phyloP scores from a whole-genome alignment of 2,113 vertebrate genomes.

The Chamaetylas fuelleborni region DNA sequence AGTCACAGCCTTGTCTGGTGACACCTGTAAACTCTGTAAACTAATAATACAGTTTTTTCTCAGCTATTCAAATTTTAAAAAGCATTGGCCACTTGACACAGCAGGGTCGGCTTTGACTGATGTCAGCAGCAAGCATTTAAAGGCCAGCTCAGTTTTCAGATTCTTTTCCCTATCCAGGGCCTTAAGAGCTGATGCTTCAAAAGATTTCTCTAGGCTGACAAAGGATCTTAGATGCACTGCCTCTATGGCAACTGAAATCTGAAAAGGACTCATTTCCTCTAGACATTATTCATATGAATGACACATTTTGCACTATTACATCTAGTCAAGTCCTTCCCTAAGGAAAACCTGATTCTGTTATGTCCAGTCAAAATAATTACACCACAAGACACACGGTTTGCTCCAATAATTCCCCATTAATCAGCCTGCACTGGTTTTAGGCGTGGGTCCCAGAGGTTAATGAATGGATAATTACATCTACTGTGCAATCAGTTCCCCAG shows the following conservation, averaged over 20 bases:
- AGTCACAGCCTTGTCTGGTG: neutral
- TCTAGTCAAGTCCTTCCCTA: slow-evolving; percentile 58
- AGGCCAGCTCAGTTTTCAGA: neutral
- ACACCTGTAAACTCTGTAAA: slow-evolving; percentile 6
- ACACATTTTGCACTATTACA: slow-evolving; percentile 48
- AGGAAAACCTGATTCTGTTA: slow-evolving; percentile 62
- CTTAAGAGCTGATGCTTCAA: neutral
- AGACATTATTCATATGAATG: slow-evolving; percentile 56
- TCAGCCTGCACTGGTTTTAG: slow-evolving; percentile 42
- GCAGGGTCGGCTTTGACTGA: neutral
- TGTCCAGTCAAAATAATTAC: slow-evolving; percentile 37
- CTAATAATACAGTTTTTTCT: slow-evolving; percentile 6
- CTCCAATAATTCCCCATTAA: slow-evolving; percentile 67
- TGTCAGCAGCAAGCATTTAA: slow-evolving; percentile 12
- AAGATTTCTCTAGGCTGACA: neutral
- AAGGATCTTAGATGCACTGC: slow-evolving; percentile 20
- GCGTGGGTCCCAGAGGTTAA: slow-evolving; percentile 58
- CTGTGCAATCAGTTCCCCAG: slow-evolving; percentile 45
- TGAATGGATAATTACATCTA: slow-evolving; percentile 67
- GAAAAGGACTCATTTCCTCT: slow-evolving; percentile 62
- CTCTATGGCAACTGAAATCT: slow-evolving; percentile 50
- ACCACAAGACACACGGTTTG: slow-evolving; percentile 31
- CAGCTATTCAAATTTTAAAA: slow-evolving; percentile 29
- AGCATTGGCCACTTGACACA: slow-evolving; percentile 13
- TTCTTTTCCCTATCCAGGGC: neutral